Conservation (phyloP, 1,140 invertebrate species). For the Drosophila repletoides region DNA sequence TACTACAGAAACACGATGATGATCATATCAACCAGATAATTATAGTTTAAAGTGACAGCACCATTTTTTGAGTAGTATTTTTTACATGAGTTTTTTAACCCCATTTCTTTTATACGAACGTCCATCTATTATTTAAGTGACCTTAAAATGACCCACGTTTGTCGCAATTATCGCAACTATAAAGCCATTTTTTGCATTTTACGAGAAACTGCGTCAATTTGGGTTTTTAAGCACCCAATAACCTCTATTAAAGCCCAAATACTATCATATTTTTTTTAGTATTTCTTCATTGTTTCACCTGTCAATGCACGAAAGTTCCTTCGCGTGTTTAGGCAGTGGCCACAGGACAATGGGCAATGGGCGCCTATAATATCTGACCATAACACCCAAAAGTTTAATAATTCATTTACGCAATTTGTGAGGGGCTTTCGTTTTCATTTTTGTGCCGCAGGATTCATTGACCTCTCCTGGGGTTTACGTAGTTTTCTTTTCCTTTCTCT, state of each 20-base stretch:
- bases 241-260: neutral
- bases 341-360: conserved; percentile 20
- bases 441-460: conserved; percentile 50
- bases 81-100: too few relatives aligned
- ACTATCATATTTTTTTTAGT: neutral
- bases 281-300: conserved; percentile 1
- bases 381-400: conserved; percentile 51
- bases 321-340: conserved; percentile 47
- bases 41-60: too few relatives aligned
- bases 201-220: conserved; percentile 46
- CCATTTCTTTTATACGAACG: too few relatives aligned
- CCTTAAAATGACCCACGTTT: conserved; percentile 53
- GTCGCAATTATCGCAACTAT: conserved; percentile 25
- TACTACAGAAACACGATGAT: too few relatives aligned
- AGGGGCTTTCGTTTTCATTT: conserved; percentile 49
- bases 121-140: conserved; percentile 26
- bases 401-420: conserved; percentile 78
- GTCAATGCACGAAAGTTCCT: neutral
- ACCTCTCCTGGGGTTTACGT: conserved; percentile 25
- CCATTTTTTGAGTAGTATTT: too few relatives aligned
- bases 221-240: conserved; percentile 27
- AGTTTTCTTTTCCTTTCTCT: too few relatives aligned
- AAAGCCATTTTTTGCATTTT: conserved; percentile 31
- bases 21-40: too few relatives aligned
- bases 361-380: conserved; percentile 13